These are phyloP conservation scores for Aporophyla lueneburgensis DNA, from an alignment of 2,888 invertebrate genomes.

Conservation along the genomic window DNA sequence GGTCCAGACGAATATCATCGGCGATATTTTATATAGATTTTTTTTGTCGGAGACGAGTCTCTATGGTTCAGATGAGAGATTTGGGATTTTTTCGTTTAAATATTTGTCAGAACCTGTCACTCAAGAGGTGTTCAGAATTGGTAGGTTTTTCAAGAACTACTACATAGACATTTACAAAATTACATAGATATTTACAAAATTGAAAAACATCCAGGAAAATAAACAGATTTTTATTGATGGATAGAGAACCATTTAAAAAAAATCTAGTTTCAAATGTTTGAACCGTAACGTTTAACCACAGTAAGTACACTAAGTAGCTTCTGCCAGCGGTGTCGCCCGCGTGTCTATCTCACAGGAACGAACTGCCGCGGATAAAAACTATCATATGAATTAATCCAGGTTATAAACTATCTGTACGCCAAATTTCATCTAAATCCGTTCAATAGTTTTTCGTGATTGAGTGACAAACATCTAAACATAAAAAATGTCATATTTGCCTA, in stretches of 20 bases:
- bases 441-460: no score
- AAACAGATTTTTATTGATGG: neutral
- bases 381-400: no score
- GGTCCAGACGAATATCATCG: slow-evolving; percentile 49
- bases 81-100: neutral
- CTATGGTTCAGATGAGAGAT: neutral
- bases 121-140: neutral
- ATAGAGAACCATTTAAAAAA: neutral
- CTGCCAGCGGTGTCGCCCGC: no score
- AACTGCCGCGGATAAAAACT: no score
- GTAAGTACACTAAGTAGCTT: no score
- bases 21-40: slow-evolving; percentile 16
- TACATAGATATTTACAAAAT: neutral
- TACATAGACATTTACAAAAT: neutral
- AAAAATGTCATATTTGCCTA: no score
- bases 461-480: no score
- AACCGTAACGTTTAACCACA: no score
- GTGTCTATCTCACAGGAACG: no score
- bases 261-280: no score
- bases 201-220: neutral
- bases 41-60: neutral
- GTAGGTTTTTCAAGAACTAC: neutral
- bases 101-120: neutral
- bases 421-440: no score
- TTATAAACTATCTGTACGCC: no score